Evolutionary conservation across 2,888 invertebrate genomes (phyloP).

Genomic region (Netelia melanura): DNA sequence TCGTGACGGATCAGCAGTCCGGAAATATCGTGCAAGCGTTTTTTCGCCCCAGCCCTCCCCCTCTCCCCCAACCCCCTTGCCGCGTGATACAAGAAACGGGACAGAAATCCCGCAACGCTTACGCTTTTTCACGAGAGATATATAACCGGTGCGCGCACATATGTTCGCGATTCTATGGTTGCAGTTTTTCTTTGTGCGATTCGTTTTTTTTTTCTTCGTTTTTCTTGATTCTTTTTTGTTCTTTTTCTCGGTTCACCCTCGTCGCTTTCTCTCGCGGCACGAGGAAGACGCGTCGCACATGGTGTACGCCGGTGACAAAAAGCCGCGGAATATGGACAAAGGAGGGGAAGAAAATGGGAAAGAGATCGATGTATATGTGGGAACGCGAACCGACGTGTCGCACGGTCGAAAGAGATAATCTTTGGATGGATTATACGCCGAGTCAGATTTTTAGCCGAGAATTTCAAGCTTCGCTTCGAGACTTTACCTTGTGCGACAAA

Average conservation of each 20-base stretch:
- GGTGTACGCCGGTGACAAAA: slow-evolving; percentile 28
- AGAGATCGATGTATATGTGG: slow-evolving; percentile 33
- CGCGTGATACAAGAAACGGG: slow-evolving; percentile 8
- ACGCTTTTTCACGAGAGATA: slow-evolving; percentile 19
- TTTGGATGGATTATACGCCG: slow-evolving; percentile 16
- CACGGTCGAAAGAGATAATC: background rate
- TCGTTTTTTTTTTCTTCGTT: slow-evolving; percentile 18
- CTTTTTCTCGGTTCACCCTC: background rate
- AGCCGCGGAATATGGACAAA: slow-evolving; percentile 22
- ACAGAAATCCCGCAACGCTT: slow-evolving; percentile 51
- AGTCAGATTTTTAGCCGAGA: slow-evolving; percentile 21
- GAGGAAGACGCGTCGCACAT: slow-evolving; percentile 15
- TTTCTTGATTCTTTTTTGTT: background rate
- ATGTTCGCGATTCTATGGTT: slow-evolving; percentile 34
- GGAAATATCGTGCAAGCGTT: slow-evolving; percentile 72
- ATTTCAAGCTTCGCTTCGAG: background rate
- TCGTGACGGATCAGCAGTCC: slow-evolving; percentile 75
- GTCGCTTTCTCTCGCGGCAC: background rate
- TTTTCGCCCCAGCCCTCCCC: background rate
- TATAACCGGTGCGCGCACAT: background rate
- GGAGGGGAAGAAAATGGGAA: slow-evolving; percentile 8
- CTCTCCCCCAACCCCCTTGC: slow-evolving; percentile 7
- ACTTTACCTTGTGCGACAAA: background rate
- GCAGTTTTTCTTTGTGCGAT: slow-evolving; percentile 28
- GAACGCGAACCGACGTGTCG: background rate